These are phyloP conservation scores for Azemiops feae DNA, from an alignment of 2,113 vertebrate species.

Conservation along the genomic window DNA sequence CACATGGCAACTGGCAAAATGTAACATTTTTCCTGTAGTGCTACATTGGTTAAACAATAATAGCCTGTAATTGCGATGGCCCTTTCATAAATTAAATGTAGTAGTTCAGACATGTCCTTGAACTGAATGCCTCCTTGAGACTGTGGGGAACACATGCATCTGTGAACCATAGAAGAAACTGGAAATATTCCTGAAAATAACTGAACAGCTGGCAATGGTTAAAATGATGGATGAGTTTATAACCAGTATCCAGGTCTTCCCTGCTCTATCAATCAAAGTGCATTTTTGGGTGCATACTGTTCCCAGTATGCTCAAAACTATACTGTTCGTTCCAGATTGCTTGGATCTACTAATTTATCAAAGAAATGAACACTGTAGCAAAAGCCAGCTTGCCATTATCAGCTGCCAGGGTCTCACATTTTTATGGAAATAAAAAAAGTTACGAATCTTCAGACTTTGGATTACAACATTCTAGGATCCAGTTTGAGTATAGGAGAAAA, in stretches of 20 bases:
- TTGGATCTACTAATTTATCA: not conserved
- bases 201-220: conserved; percentile 15
- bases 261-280: conserved; percentile 15
- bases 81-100: not conserved
- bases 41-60: not conserved
- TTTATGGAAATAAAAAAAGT: not conserved
- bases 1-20: not conserved
- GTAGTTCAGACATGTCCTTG: not conserved
- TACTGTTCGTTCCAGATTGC: not conserved
- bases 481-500: not conserved
- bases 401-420: not conserved
- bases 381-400: not conserved
- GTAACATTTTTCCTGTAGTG: not conserved
- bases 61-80: not conserved
- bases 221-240: conserved; percentile 6
- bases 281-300: not conserved
- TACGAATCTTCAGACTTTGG: not conserved
- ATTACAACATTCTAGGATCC: not conserved
- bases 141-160: not conserved
- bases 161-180: conserved; percentile 9
- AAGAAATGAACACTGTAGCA: not conserved
- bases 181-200: not conserved
- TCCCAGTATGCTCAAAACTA: not conserved
- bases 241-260: not conserved
- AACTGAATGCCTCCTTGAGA: not conserved